Percentiles rank a stretch among this genome's conserved stretches.
These are phyloP conservation scores for Eulemur albifrons DNA, from an alignment of 2,797 vertebrate species.

Conservation along the genomic window DNA sequence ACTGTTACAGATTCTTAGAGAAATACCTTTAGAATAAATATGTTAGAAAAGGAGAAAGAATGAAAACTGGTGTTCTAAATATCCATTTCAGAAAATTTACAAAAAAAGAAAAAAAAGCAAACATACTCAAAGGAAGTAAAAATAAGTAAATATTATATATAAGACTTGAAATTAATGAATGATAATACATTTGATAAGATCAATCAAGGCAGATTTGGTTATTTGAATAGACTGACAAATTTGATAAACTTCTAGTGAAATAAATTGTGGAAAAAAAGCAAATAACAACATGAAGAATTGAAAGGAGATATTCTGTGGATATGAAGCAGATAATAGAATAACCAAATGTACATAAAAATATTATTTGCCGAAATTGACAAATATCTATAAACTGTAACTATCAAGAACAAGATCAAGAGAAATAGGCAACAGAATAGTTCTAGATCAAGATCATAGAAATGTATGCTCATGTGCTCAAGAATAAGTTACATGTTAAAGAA, in stretches of 20 bases:
- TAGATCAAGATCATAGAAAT: neutral
- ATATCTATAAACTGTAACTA: neutral
- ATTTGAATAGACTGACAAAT: neutral
- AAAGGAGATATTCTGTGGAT: neutral
- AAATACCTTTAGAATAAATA: neutral
- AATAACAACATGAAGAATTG: neutral
- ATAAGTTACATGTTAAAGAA: neutral
- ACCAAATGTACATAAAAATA: neutral
- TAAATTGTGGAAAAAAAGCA: neutral
- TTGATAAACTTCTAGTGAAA: neutral
- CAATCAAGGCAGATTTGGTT: no score
- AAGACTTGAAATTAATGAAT: neutral
- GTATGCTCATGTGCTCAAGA: neutral
- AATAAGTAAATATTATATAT: neutral
- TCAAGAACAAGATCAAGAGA: neutral
- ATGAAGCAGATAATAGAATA: neutral
- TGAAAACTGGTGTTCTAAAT: neutral
- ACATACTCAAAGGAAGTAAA: neutral
- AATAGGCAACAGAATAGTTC: neutral
- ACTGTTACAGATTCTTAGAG: neutral
- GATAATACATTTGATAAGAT: neutral
- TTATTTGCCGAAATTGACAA: neutral
- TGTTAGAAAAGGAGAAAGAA: neutral
- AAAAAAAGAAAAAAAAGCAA: neutral
- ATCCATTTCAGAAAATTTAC: neutral